Evolutionary conservation across 2,888 invertebrate genomes (phyloP).

Genomic region (Callimorpha dominula): DNA sequence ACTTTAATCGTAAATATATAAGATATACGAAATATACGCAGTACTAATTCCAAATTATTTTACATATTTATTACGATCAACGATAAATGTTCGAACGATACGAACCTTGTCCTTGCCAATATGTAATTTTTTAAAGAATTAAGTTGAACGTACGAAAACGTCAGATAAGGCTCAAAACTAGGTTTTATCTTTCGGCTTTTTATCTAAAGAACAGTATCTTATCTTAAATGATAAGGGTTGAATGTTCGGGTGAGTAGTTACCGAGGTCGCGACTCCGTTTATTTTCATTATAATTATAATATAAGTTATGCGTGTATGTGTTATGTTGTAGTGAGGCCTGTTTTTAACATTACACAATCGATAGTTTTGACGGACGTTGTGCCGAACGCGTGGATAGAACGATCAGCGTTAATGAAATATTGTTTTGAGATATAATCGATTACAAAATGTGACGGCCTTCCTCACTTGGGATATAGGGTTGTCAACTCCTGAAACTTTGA

Average conservation of each 20-base stretch:
- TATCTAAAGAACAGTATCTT: slow-evolving; percentile 73
- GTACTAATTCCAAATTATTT: not conserved
- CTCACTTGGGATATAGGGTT: too few relatives aligned
- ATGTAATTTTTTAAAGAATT: slow-evolving; percentile 66
- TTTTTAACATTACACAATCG: not conserved
- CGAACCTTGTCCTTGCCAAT: slow-evolving; percentile 54
- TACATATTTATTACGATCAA: not conserved
- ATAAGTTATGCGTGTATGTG: slow-evolving; percentile 28
- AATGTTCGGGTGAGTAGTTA: slow-evolving; percentile 56
- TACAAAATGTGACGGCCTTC: too few relatives aligned
- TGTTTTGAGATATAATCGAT: not conserved
- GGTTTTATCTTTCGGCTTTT: slow-evolving; percentile 66
- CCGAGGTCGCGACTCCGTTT: slow-evolving; percentile 58
- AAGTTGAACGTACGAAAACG: slow-evolving; percentile 76
- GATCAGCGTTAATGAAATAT: not conserved
- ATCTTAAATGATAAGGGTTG: slow-evolving; percentile 62
- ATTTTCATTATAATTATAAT: slow-evolving; percentile 57
- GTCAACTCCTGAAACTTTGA: too few relatives aligned
- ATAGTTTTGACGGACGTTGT: not conserved
- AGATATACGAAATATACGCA: too few relatives aligned
- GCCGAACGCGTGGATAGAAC: not conserved
- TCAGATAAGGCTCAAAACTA: slow-evolving; percentile 66
- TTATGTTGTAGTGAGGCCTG: not conserved
- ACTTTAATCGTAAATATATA: too few relatives aligned
- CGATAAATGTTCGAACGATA: not conserved